These are phyloP conservation scores for Hyposoter dolosus DNA, from an alignment of 2,888 invertebrate genomes.

Conservation along the genomic window DNA sequence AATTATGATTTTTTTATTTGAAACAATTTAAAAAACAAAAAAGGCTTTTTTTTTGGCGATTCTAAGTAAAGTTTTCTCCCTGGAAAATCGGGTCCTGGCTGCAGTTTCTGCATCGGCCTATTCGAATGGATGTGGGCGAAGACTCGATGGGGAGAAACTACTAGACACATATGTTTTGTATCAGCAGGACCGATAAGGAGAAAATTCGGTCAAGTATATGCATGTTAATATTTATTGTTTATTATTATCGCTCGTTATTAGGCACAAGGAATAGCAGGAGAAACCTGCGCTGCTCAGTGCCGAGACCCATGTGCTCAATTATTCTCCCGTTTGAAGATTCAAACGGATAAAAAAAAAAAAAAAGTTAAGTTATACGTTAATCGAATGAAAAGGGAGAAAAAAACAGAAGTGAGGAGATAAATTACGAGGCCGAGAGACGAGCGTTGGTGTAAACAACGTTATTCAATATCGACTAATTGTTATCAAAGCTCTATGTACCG, in stretches of 20 bases:
- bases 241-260: not conserved
- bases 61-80: too few species aligned
- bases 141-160: too few species aligned
- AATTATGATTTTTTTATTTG: too few species aligned
- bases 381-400: slow-evolving; percentile 11
- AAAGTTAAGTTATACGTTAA: not conserved
- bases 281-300: slow-evolving; percentile 33
- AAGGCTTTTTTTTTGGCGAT: too few species aligned
- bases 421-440: slow-evolving; percentile 14
- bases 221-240: not conserved
- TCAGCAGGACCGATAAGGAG: too few species aligned
- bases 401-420: slow-evolving; percentile 38
- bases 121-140: too few species aligned
- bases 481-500: slow-evolving; percentile 25
- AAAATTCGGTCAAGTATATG: not conserved
- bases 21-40: too few species aligned
- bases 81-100: too few species aligned
- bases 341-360: not conserved
- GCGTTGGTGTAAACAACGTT: slow-evolving; percentile 52
- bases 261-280: slow-evolving; percentile 32
- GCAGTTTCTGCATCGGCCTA: too few species aligned
- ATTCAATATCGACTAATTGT: slow-evolving; percentile 55
- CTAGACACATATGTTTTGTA: too few species aligned
- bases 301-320: not conserved
- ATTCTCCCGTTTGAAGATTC: not conserved